Evolutionary conservation across 2,888 invertebrate genomes (phyloP), one percentile per base, ranked within the genome.

Genomic region (Ichneumon xanthorius): DNA sequence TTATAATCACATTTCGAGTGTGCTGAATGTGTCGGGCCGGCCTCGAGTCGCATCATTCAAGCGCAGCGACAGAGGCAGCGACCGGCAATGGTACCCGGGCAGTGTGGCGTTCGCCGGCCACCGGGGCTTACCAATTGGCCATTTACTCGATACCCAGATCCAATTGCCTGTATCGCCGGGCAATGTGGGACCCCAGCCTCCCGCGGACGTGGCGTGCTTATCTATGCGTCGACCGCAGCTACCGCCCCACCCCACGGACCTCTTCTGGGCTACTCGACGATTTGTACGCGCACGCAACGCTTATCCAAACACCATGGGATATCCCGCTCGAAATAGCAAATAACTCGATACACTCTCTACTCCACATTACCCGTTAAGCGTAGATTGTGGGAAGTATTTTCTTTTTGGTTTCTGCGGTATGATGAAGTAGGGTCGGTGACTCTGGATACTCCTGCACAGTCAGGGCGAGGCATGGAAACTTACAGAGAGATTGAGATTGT

Each of bases 1-100:
- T 92, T 92, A 92, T 92, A 92, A 92, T 92, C 90, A 90, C 88
- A 87, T 91, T 91, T 90, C 88, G 88, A 88, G 88, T 84, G 61
- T 30, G 61, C 61, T 33, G 61, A 33, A 63, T 63, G 61, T 63
- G 61, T 45, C 45, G 61, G 30, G 6, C 33, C 61, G 16, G 33
- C 5, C 76, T 77, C 80, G 72, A 73, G 26, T 72, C 85, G 65
- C 82, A 85, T 80, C 85, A 72, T 82, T 85, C 85, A 82, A 76
- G 58, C 48, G 40, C 70, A 73, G 72, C 58, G 40, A 45, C 70
- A 48, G 48, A 33, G 26, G 7, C 6, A n/a, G 2, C 61, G 37
- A 65, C 19, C 48, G 76, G 78, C 55, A 70, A 71, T 80, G 78
- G 70, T 76, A 61, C 58, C 68, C 14, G 53, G 71, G 67, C 76